Evolutionary conservation across 1,140 invertebrate species (phyloP), one percentile per base, ranked within the genome.

Genomic region (Drosophila tropicalis): DNA sequence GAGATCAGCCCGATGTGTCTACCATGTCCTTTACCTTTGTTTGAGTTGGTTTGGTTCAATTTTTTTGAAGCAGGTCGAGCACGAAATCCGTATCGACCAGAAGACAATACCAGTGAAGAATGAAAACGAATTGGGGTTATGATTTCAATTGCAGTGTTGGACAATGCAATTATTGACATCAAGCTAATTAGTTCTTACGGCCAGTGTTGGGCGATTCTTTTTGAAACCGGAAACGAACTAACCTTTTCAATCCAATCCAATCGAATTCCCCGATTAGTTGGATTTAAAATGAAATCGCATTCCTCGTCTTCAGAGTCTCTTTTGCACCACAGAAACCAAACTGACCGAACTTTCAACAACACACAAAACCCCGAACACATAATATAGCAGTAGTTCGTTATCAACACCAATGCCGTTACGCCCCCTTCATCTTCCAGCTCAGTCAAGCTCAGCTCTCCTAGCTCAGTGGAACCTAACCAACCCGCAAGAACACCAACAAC

Each of bases 301-400:
- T 17, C 13, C n/a, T 29, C 5, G 41, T 44, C n/a, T 44, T 47
- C 7, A 17, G 6, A 6, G 44, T 51, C 44, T 12, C 19, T 22
- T 12, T 10, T 19, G 10, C 44, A 17, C 10, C 44, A 39, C 29
- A 29, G 6, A 66, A 75, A 63, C 61, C 73, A 36, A 47, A 47
- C 56, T 79, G 80, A 74, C 66, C 79, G 17, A 74, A 62, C 44
- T 66, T 69, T 64, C 60, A 58, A 72, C 44, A 51, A 51, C 44
- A 65, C 44, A 66, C 65, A 81, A 61, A 63, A 54, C 67, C 62
- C 44, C 34, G 62, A 63, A 51, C 9, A 22, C 71, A 39, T 39
- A 39, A 13, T 13, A 39, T 39, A 13, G 36, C n/a, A 78, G 32
- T 62, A 81, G 74, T 78, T 66, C 61, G 72, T 79, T 79, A 79